Percentiles rank a stretch among this genome's conserved stretches.
Evolutionary conservation across 2,113 vertebrate genomes (phyloP).

Genomic region (Elephas maximus): DNA sequence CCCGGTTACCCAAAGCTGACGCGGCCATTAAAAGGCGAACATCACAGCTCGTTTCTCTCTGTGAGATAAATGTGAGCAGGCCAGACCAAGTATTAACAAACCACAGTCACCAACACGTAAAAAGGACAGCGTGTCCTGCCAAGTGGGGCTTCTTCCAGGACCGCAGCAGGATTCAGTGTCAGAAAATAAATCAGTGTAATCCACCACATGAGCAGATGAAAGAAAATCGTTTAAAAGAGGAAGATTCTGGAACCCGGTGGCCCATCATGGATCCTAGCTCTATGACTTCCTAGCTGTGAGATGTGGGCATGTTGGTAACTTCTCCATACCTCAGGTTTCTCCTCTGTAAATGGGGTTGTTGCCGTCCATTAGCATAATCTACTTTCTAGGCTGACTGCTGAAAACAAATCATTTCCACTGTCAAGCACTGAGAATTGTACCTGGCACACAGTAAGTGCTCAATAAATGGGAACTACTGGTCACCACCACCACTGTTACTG

Average conservation of each 20-base stretch:
- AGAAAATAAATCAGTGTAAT: neutral
- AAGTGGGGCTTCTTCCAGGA: neutral
- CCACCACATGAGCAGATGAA: neutral
- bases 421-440: neutral
- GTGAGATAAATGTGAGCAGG: neutral
- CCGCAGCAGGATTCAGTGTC: neutral
- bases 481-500: neutral
- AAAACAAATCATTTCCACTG: neutral
- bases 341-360: neutral
- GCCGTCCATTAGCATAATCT: no score
- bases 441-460: neutral
- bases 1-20: neutral
- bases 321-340: neutral
- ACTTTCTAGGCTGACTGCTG: neutral
- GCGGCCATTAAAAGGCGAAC: neutral
- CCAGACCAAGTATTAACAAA: neutral
- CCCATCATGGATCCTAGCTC: neutral
- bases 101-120: neutral
- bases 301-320: accelerated
- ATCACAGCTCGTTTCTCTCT: neutral
- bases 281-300: neutral
- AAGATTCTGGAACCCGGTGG: neutral
- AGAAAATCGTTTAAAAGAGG: neutral
- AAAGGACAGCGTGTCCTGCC: neutral
- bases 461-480: no score